These are phyloP conservation scores for Epizoanthus stellaris DNA, from an alignment of 92 coral and sea anemone species.

Conservation along the genomic window DNA sequence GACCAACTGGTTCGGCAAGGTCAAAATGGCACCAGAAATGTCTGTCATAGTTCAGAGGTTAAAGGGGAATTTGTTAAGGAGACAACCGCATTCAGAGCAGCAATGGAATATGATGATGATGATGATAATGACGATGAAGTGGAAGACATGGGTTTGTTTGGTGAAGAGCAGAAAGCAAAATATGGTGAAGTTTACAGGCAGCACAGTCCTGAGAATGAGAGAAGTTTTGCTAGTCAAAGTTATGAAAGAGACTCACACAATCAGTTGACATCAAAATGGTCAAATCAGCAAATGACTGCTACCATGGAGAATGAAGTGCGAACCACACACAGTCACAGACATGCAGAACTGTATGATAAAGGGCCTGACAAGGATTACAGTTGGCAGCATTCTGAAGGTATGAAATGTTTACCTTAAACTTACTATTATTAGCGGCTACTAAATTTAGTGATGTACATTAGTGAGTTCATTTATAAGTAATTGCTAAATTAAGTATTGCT, in stretches of 20 bases:
- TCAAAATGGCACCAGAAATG: not conserved
- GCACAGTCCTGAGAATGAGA: not conserved
- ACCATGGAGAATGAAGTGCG: not conserved
- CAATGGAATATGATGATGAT: constrained; percentile 82
- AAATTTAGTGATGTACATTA: too few species aligned
- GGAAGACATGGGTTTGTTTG: not conserved
- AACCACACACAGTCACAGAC: not conserved
- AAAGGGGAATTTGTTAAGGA: constrained; percentile 82
- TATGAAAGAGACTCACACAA: not conserved
- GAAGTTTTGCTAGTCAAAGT: not conserved
- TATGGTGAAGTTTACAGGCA: constrained; percentile 20
- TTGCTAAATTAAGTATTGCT: too few species aligned
- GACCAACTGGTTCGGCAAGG: constrained; percentile 32
- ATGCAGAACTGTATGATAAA: not conserved
- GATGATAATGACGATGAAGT: constrained; percentile 40
- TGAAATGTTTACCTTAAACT: not conserved
- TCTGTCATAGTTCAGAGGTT: constrained; percentile 12
- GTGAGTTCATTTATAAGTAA: too few species aligned
- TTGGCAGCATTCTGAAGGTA: constrained; percentile 35
- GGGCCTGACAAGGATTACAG: not conserved
- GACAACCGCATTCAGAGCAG: constrained; percentile 89
- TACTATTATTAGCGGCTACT: not conserved
- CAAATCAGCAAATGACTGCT: constrained; percentile 6
- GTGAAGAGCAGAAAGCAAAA: not conserved
- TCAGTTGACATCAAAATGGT: constrained; percentile 6